Percentiles rank a stretch among this genome's conserved stretches.
phyloP scores from a whole-genome alignment of 92 coral and sea anemone species.

The Palythoa heliodiscus region DNA sequence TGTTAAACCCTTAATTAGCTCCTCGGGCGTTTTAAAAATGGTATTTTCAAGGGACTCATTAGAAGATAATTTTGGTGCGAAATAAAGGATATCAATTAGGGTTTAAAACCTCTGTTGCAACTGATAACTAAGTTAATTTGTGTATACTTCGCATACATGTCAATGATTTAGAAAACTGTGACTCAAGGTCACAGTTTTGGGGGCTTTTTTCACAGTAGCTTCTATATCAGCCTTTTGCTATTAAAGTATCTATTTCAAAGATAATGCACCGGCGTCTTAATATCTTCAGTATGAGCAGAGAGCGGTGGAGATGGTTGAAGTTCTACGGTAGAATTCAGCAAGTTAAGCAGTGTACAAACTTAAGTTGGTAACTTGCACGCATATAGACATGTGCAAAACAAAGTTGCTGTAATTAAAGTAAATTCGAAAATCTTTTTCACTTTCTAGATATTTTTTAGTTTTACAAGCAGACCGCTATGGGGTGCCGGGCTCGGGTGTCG shows the following conservation, averaged over 20 bases:
- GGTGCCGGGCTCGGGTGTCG: too few species aligned
- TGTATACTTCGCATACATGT: background rate
- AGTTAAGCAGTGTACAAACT: background rate
- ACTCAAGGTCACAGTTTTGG: too few species aligned
- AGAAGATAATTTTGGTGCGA: background rate
- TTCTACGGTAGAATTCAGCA: background rate
- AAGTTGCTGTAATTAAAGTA: too few species aligned
- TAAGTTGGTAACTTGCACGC: background rate
- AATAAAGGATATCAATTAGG: background rate
- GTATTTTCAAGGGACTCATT: background rate
- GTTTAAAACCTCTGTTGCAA: background rate
- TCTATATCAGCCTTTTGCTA: background rate
- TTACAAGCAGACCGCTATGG: too few species aligned
- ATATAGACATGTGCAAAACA: too few species aligned
- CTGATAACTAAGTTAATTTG: background rate
- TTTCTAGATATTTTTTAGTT: too few species aligned
- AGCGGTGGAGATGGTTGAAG: background rate
- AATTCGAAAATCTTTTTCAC: too few species aligned
- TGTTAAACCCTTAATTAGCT: background rate
- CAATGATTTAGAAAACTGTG: background rate
- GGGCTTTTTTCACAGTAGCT: too few species aligned
- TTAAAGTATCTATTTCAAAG: conserved; percentile 13
- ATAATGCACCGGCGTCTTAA: background rate
- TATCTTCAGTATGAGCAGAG: background rate
- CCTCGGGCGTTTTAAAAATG: conserved; percentile 5